Conservation (phyloP, 2,797 vertebrate species). For the Columba guinea region DNA sequence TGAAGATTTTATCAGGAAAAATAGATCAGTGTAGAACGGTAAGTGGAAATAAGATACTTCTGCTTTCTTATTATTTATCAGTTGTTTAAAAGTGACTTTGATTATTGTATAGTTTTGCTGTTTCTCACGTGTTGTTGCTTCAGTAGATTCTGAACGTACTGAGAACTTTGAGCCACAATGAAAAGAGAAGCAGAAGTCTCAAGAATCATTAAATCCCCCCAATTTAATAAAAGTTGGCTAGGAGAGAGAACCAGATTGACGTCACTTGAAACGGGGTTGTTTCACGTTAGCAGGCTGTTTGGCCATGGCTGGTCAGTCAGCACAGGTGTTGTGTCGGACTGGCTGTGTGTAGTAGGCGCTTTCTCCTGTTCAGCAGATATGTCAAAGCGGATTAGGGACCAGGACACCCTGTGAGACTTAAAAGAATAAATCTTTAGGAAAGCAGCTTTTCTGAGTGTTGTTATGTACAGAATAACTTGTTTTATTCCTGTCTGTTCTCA, state of each 20-base stretch:
- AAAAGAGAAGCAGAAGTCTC: not conserved
- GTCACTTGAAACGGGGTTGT: not conserved
- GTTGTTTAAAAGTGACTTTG: not conserved
- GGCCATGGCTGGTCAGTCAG: not conserved
- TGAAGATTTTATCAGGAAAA: conserved; percentile 94
- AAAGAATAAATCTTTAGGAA: not conserved
- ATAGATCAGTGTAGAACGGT: conserved; percentile 94
- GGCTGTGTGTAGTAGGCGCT: fast-evolving
- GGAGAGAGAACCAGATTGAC: not conserved
- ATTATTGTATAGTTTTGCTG: not conserved
- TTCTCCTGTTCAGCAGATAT: not conserved
- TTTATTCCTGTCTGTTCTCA: conserved; percentile 13
- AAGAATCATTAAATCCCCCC: not conserved
- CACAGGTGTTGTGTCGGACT: not conserved
- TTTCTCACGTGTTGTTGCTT: not conserved
- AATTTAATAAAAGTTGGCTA: not conserved
- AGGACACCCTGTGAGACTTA: not conserved
- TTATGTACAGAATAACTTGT: not conserved
- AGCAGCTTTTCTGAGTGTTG: not conserved
- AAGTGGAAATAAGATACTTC: conserved; percentile 58
- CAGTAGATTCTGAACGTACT: not conserved
- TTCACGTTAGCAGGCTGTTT: not conserved
- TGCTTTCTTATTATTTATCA: not conserved
- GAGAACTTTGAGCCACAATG: not conserved
- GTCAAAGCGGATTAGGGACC: not conserved